Evolutionary conservation across 92 coral and sea anemone genomes (phyloP).

Genomic region (Phymanthus crucifer): DNA sequence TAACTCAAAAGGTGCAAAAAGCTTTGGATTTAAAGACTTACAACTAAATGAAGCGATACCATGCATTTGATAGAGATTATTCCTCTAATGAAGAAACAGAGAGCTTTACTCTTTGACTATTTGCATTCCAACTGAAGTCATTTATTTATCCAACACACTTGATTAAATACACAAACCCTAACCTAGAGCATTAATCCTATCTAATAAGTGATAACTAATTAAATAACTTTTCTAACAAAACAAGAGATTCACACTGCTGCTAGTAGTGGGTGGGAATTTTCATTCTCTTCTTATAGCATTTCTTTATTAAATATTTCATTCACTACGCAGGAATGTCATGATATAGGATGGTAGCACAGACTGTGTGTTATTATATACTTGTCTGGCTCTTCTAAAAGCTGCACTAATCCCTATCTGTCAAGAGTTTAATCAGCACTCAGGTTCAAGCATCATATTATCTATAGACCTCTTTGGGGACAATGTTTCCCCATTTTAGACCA

Average conservation of each 20-base stretch:
- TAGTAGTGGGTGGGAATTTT: not conserved
- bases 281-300: not conserved
- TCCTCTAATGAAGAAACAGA: not conserved
- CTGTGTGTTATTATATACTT: conserved; percentile 1
- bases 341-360: not conserved
- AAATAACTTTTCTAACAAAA: not conserved
- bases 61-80: not conserved
- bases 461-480: no score
- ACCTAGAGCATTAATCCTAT: not conserved
- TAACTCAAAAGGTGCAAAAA: no score
- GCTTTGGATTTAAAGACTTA: not conserved
- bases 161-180: not conserved
- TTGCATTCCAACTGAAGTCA: not conserved
- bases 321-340: conserved; percentile 18
- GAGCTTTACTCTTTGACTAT: not conserved
- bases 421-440: not conserved
- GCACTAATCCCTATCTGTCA: not conserved
- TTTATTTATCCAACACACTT: not conserved
- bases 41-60: not conserved
- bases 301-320: not conserved
- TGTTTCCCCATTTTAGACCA: no score
- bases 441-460: no score
- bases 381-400: conserved; percentile 5
- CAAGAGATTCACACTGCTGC: not conserved
- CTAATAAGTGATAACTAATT: not conserved